Evolutionary conservation across 2,113 vertebrate genomes (phyloP).

Genomic region (Ammodytes marinus): DNA sequence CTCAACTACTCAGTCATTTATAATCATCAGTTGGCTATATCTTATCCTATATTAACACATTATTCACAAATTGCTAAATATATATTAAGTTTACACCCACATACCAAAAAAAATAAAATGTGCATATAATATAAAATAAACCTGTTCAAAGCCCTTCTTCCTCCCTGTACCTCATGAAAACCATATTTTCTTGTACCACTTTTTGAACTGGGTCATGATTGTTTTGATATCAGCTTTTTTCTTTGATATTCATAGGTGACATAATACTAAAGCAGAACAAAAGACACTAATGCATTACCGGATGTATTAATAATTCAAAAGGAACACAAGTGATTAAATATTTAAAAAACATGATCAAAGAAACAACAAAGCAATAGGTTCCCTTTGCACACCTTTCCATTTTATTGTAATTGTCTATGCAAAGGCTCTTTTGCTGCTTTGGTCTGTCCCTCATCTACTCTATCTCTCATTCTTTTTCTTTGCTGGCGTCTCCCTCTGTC

Average conservation of each 20-base stretch:
- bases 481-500: not conserved
- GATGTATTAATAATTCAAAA: not conserved
- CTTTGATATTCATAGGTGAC: not conserved
- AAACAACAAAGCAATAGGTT: not conserved
- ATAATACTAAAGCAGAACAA: not conserved
- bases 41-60: no score
- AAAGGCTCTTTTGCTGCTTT: not conserved
- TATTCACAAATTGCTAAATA: no score
- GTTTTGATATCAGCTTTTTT: not conserved
- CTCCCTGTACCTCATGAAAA: no score
- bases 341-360: not conserved
- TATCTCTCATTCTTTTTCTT: not conserved
- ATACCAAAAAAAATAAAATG: no score
- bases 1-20: no score
- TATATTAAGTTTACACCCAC: no score
- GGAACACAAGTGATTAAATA: not conserved
- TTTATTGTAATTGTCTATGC: not conserved
- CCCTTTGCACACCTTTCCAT: not conserved
- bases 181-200: no score
- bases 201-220: no score
- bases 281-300: not conserved
- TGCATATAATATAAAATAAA: no score
- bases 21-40: no score
- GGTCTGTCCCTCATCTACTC: not conserved
- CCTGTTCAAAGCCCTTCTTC: no score